Percentiles rank a stretch among this genome's conserved stretches.
Evolutionary conservation across 2,113 vertebrate genomes (phyloP).

Genomic region (Cheilinus undulatus): DNA sequence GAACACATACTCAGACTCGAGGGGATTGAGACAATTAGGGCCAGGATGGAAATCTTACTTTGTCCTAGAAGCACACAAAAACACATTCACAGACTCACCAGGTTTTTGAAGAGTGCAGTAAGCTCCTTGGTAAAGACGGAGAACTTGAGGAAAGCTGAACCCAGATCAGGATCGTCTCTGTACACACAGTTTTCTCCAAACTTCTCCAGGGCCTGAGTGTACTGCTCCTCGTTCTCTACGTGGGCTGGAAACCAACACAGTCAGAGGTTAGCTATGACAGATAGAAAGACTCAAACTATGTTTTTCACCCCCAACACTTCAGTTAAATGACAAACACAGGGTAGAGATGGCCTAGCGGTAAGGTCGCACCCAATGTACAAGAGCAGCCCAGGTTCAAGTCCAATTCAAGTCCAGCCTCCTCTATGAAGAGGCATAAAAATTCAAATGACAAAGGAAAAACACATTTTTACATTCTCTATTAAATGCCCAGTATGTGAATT

Average conservation of each 20-base stretch:
- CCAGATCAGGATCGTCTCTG: conserved; percentile 97
- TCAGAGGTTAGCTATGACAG: conserved; percentile 17
- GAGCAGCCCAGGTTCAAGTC: no score
- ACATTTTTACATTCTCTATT: no score
- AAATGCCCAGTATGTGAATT: no score
- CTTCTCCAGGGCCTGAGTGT: conserved; percentile 98
- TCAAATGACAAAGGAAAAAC: no score
- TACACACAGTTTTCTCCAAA: conserved; percentile 98
- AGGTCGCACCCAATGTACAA: conserved; percentile 18
- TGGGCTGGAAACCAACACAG: conserved; percentile 85
- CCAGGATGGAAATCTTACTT: conserved; percentile 50
- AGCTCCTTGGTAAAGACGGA: conserved; percentile 99
- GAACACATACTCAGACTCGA: conserved; percentile 46
- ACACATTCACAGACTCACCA: conserved; percentile 85
- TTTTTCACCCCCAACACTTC: background rate
- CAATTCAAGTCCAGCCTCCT: no score
- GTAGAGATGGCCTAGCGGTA: no score
- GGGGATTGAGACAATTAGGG: conserved; percentile 54
- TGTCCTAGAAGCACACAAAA: conserved; percentile 19
- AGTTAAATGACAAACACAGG: no score
- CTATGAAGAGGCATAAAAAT: no score
- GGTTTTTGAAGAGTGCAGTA: conserved; percentile 98
- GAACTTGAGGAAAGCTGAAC: conserved; percentile 98
- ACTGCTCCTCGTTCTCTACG: conserved; percentile 98
- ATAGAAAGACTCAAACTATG: conserved; percentile 6